Base-by-base conservation (phyloP, 2,113 vertebrate genomes). In the Cariama cristata region DNA sequence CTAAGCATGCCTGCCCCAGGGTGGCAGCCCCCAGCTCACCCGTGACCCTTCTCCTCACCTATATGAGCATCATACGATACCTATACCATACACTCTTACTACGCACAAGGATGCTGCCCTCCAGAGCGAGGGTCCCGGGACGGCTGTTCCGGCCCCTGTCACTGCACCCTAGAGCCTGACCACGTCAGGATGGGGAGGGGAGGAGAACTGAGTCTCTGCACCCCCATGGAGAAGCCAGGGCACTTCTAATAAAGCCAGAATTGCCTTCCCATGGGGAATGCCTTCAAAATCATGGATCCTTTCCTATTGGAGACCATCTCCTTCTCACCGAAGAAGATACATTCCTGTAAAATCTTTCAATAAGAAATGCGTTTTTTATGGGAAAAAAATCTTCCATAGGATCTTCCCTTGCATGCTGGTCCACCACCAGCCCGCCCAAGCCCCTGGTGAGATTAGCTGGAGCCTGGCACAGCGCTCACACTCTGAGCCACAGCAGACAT, bases 171-270 rank as follows among this genome's bases (percentile, higher is more conserved):
- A 47, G 1, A 8, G 30, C 42, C 59, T 24, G 24, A 60, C 35
- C 23, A 53, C 3, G 11, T 32, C 52, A 80, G 45, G 24, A 55
- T 2, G 4, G 14, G 42, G 32, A 66, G 4, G 24, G 62, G 75
- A 74, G 47, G 32, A 67, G 26, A 72, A 33, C 69, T 88, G 35
- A 42, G 58, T 45, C 67, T 64, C 59, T 75, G 35, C 35, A 50
- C 1, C 4, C 4, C 27, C 2, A 32, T 64, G 50, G 40, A 66
- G 24, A 0, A 1, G 40, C 23, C 2, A 1, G 13, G 13, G 5
- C n/a, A 21, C 24, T 94, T 75, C 60, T 64, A 18, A n/a, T 47
- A 79, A 88, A 91, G 58, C 22, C 38, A 44, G 44, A 76, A 76
- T 49, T 44, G 28, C 33, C 30, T 72, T 80, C 20, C 47, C 22